Percentiles rank a stretch among this genome's conserved stretches.
phyloP scores from a whole-genome alignment of 1,140 invertebrate species.

The Drosophila mayri region DNA sequence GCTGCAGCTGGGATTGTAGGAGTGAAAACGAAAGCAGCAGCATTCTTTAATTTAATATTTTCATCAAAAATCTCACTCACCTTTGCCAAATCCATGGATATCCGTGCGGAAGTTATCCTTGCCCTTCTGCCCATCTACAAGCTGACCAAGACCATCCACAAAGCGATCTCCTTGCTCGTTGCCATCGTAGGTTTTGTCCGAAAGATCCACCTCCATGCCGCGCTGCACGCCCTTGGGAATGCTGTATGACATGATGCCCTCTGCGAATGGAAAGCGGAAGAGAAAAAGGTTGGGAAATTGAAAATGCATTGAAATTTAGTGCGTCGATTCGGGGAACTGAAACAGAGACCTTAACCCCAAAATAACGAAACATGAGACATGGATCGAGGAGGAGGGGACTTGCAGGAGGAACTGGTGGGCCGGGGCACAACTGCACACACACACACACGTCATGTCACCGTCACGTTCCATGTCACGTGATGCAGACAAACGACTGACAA shows the following conservation, averaged over 20 bases:
- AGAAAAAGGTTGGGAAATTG: slow-evolving; percentile 40
- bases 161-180: slow-evolving; percentile 90
- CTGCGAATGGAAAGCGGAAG: slow-evolving; percentile 85
- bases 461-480: slow-evolving; percentile 54
- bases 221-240: slow-evolving; percentile 93
- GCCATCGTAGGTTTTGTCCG: slow-evolving; percentile 97
- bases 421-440: neutral
- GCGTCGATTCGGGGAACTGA: slow-evolving; percentile 51
- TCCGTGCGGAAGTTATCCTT: slow-evolving; percentile 92
- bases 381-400: neutral
- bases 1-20: neutral
- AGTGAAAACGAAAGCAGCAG: neutral
- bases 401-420: neutral
- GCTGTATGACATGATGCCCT: slow-evolving; percentile 92
- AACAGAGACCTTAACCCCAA: slow-evolving; percentile 29
- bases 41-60: neutral
- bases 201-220: slow-evolving; percentile 93
- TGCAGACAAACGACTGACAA: slow-evolving; percentile 74
- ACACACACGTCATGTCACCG: slow-evolving; percentile 42
- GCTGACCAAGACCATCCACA: slow-evolving; percentile 94
- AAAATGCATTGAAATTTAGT: slow-evolving; percentile 32
- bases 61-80: slow-evolving; percentile 85
- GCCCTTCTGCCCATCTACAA: slow-evolving; percentile 95
- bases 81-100: slow-evolving; percentile 89
- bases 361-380: slow-evolving; percentile 57